Percentiles rank a stretch among this genome's conserved stretches.
Evolutionary conservation across 2,797 vertebrate genomes (phyloP).

Genomic region (Fringilla coelebs): DNA sequence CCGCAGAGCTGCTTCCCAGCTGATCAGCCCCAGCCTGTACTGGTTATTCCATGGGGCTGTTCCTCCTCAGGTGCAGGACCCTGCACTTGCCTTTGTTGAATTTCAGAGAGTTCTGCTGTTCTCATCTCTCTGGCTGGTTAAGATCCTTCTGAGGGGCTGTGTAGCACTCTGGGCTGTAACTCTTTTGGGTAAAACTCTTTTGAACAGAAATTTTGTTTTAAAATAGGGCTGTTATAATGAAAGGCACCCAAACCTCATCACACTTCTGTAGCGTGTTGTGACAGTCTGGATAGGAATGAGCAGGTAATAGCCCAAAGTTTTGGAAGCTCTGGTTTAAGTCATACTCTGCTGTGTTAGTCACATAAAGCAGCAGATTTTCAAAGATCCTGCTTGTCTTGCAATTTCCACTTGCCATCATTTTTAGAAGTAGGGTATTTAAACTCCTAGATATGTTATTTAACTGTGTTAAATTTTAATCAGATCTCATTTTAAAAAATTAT

Average conservation of each 20-base stretch:
- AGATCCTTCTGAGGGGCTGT: not conserved
- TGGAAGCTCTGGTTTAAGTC: not conserved
- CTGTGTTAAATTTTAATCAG: conserved; percentile 47
- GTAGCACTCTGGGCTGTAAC: not conserved
- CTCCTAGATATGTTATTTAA: conserved; percentile 40
- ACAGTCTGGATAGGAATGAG: not conserved
- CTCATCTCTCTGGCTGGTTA: not conserved
- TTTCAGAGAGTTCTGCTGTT: not conserved
- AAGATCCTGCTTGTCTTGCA: conserved; percentile 5
- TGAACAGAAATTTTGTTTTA: not conserved
- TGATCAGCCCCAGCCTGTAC: not conserved
- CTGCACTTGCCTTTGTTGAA: not conserved
- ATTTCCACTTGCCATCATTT: conserved; percentile 17
- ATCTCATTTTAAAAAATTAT: not conserved
- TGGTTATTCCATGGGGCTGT: not conserved
- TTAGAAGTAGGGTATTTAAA: conserved; percentile 29
- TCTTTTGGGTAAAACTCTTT: not conserved
- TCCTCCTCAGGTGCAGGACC: not conserved
- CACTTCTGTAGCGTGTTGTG: not conserved
- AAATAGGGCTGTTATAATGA: not conserved
- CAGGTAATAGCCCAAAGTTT: not conserved
- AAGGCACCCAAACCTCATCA: not conserved
- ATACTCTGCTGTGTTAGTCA: not conserved
- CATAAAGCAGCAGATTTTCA: not conserved
- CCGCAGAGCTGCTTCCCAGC: not conserved